Percentiles rank a stretch among this genome's conserved stretches.
Conservation (phyloP, 1,140 invertebrate species). For the Drosophila repletoides region DNA sequence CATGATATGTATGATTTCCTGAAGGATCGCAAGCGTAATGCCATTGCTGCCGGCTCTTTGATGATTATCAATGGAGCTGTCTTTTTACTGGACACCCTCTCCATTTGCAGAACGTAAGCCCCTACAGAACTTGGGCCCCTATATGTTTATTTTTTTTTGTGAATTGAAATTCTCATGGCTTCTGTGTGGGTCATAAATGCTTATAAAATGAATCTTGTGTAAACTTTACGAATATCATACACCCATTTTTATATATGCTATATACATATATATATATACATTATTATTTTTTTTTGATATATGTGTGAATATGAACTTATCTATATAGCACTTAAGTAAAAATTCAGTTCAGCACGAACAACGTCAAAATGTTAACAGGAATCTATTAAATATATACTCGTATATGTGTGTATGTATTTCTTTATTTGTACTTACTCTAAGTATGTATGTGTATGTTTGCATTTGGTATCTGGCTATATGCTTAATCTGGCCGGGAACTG, state of each 20-base stretch:
- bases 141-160: constrained; percentile 21
- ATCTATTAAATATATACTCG: constrained; percentile 55
- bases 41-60: constrained; percentile 87
- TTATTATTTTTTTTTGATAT: constrained; percentile 19
- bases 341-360: constrained; percentile 46
- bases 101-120: constrained; percentile 84
- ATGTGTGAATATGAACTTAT: constrained; percentile 4
- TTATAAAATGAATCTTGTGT: constrained; percentile 50
- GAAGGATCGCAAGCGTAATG: constrained; percentile 84
- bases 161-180: constrained; percentile 52
- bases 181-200: constrained; percentile 37
- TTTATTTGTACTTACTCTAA: not conserved
- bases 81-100: constrained; percentile 87
- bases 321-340: constrained; percentile 52
- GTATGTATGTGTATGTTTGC: not conserved
- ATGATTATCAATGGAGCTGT: constrained; percentile 88
- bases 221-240: constrained; percentile 22
- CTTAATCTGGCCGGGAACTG: constrained; percentile 21
- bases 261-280: constrained; percentile 11
- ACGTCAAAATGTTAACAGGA: constrained; percentile 55
- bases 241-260: constrained; percentile 9
- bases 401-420: constrained; percentile 4
- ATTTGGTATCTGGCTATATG: not conserved
- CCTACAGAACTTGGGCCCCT: not conserved
- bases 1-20: constrained; percentile 48